phyloP scores from a whole-genome alignment of 2,797 vertebrate genomes.

The Thunnus albacares region DNA sequence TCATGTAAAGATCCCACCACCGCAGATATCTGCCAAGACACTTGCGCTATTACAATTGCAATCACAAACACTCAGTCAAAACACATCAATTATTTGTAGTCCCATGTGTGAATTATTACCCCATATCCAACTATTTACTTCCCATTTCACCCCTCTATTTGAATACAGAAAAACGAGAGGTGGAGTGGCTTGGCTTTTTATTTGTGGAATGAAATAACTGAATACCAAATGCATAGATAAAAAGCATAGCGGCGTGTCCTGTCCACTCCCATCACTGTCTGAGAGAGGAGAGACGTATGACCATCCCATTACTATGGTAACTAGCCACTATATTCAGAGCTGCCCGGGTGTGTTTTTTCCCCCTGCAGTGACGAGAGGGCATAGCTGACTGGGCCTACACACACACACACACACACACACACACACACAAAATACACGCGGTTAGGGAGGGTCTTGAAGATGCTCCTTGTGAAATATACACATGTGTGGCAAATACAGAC shows the following conservation, averaged over 20 bases:
- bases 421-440: constrained; percentile 39
- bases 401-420: constrained; percentile 43
- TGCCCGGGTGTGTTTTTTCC: constrained; percentile 79
- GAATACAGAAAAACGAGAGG: constrained; percentile 61
- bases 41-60: constrained; percentile 65
- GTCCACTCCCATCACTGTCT: constrained; percentile 84
- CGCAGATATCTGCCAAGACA: constrained; percentile 68
- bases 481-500: constrained; percentile 64
- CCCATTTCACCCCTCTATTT: constrained; percentile 68
- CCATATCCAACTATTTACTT: constrained; percentile 76
- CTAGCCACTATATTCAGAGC: constrained; percentile 86
- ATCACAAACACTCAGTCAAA: constrained; percentile 80
- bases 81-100: constrained; percentile 79
- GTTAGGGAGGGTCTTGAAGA: constrained; percentile 57
- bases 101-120: constrained; percentile 75
- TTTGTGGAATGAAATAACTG: constrained; percentile 79
- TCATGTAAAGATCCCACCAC: constrained; percentile 68
- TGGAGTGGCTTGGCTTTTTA: constrained; percentile 66
- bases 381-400: constrained; percentile 80
- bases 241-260: constrained; percentile 82
- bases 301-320: constrained; percentile 89
- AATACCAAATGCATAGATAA: constrained; percentile 83
- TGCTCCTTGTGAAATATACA: constrained; percentile 60
- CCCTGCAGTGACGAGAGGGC: constrained; percentile 82
- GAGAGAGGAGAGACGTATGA: constrained; percentile 78